phyloP scores from a whole-genome alignment of 2,113 vertebrate species.

The Cichladusa arquata region DNA sequence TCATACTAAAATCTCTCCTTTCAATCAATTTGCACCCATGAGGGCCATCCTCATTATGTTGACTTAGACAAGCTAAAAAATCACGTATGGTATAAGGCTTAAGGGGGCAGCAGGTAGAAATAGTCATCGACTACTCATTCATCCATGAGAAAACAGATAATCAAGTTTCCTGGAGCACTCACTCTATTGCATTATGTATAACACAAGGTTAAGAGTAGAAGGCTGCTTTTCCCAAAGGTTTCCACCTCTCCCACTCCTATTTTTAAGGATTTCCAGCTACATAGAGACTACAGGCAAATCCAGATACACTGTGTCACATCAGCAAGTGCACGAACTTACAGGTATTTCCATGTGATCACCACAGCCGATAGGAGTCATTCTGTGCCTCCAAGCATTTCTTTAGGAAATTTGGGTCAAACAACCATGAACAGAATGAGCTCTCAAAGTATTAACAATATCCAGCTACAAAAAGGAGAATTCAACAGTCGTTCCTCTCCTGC shows the following conservation, averaged over 20 bases:
- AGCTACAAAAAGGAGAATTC: neutral
- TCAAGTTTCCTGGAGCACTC: neutral
- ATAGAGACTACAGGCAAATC: neutral
- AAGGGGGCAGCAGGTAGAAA: neutral
- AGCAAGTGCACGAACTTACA: neutral
- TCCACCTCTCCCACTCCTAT: too few relatives aligned
- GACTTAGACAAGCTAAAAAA: neutral
- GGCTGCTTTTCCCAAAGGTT: neutral
- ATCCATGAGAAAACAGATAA: neutral
- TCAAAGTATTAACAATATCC: neutral
- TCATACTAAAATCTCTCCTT: neutral
- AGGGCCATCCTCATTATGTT: neutral
- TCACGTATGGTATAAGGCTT: neutral
- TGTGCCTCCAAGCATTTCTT: neutral
- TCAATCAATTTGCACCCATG: neutral
- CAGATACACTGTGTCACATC: neutral
- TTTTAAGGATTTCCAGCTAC: neutral
- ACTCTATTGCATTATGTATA: neutral
- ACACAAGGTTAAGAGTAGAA: neutral
- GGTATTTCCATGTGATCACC: neutral
- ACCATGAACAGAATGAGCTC: neutral
- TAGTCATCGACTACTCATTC: neutral
- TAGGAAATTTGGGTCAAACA: neutral
- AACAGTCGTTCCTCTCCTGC: neutral
- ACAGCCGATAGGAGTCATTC: neutral